Percentiles rank a stretch among this genome's conserved stretches.
Evolutionary conservation across 2,888 invertebrate species (phyloP).

Genomic region (Dolomedes plantarius): DNA sequence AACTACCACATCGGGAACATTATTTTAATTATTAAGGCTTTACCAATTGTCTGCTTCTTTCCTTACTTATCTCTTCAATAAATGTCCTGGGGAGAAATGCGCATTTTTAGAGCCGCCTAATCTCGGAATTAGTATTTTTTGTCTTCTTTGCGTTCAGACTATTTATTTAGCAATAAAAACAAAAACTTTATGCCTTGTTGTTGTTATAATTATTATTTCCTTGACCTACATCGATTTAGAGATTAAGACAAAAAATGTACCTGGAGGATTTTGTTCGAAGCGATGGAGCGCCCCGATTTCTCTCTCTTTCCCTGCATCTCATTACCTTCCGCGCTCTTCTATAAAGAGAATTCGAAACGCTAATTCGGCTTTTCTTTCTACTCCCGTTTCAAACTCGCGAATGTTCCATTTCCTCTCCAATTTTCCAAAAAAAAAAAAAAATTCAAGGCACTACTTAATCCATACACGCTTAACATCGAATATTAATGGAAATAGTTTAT

Average conservation of each 20-base stretch:
- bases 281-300: neutral
- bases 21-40: slow-evolving; percentile 51
- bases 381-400: neutral
- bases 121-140: slow-evolving; percentile 16
- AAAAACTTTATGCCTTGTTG: neutral
- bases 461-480: no score
- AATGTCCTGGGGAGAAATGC: slow-evolving; percentile 27
- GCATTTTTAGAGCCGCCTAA: slow-evolving; percentile 26
- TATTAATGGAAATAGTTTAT: no score
- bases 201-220: slow-evolving; percentile 33
- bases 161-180: slow-evolving; percentile 35
- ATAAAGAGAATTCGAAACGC: neutral
- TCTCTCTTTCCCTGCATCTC: neutral
- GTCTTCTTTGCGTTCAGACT: neutral
- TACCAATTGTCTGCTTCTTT: slow-evolving; percentile 17
- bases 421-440: no score
- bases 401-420: no score
- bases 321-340: neutral
- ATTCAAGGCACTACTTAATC: no score
- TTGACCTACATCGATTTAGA: slow-evolving; percentile 36
- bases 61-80: slow-evolving; percentile 18
- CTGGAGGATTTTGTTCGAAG: neutral
- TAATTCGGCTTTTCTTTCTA: neutral
- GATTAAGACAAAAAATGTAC: slow-evolving; percentile 26
- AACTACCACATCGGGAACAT: neutral